Evolutionary conservation across 92 coral and sea anemone genomes (phyloP), one percentile per base, ranked within the genome.

Genomic region (Epizoanthus stellaris): DNA sequence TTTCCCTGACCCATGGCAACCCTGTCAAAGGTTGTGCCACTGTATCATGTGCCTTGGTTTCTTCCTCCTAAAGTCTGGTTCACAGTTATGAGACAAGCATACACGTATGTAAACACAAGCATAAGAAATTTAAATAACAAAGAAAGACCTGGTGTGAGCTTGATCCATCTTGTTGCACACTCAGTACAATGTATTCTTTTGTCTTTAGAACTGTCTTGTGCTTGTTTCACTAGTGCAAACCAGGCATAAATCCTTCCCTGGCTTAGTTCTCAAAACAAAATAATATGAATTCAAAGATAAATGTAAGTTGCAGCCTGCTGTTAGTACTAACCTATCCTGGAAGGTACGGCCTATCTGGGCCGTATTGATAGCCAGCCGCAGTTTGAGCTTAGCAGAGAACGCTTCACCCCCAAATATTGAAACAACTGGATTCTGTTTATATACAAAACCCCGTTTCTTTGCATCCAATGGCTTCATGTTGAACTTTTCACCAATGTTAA

Each of bases 371-470:
- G 89, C 89, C 21, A 86, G 80, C 11, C 57, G 89, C 11, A 86
- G 82, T 6, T 66, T 62, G 30, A 85, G 69, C 70, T 56, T 52
- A 76, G 67, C 85, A 3, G 82, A 21, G 67, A 86, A 56, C 72
- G 49, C 87, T 14, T 85, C 88, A 52, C 85, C 92, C 19, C 87
- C 85, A 61, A 95, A 95, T 16, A 95, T 70, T 39, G 81, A 62
- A 15, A 95, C 98, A 59, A 81, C 91, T 34, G 98, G 98, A 87
- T 95, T 93, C 60, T 95, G 98, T 73, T 95, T 92, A 90, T 81
- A 95, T 25, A 95, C 89, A 81, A 87, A 95, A 23, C 98, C 98
- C 34, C 98, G 88, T 20, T 89, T 70, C 3, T 85, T 58, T n/a
- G 97, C 98, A 17, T 87, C 85, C 34, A 82, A 74, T 23, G 74